Conservation (phyloP, 2,113 vertebrate species). For the Labeo catla region DNA sequence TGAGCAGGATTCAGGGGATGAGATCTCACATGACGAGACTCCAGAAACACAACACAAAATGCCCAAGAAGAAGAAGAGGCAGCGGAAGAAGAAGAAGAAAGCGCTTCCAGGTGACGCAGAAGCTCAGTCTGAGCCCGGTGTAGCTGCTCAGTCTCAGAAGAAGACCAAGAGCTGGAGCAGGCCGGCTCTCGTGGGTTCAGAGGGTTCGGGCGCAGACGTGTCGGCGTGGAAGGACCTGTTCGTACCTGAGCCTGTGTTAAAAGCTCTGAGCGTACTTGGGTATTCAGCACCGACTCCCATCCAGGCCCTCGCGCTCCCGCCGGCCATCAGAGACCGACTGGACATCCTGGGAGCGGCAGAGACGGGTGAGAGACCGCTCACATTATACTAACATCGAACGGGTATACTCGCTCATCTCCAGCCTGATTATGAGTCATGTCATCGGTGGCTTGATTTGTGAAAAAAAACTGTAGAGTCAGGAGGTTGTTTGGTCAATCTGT, state of each 20-base stretch:
- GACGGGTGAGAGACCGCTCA: slow-evolving; percentile 80
- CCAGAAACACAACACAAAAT: slow-evolving; percentile 9
- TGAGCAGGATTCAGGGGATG: background rate
- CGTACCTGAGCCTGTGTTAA: slow-evolving; percentile 85
- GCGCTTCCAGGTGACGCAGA: background rate
- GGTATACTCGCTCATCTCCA: too few relatives aligned
- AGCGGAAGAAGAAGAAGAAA: slow-evolving; percentile 7
- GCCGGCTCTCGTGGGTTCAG: slow-evolving; percentile 62
- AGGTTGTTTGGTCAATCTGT: too few relatives aligned
- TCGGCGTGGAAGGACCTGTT: slow-evolving; percentile 91
- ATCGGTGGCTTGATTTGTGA: too few relatives aligned
- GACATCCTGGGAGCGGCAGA: slow-evolving; percentile 95
- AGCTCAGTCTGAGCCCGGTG: slow-evolving; percentile 19
- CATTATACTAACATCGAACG: too few relatives aligned
- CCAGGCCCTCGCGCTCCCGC: slow-evolving; percentile 87
- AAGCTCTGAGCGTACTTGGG: slow-evolving; percentile 86
- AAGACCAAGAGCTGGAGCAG: slow-evolving; percentile 86
- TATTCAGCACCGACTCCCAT: slow-evolving; percentile 92
- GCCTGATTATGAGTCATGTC: too few relatives aligned
- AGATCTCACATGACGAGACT: slow-evolving; percentile 2
- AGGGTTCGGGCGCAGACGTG: slow-evolving; percentile 77
- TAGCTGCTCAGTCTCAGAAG: slow-evolving; percentile 54
- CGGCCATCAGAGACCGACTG: slow-evolving; percentile 91
- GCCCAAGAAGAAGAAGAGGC: slow-evolving; percentile 67
- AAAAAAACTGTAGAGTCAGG: too few relatives aligned